Evolutionary conservation across 2,888 invertebrate species (phyloP).

Genomic region (Ferrisia virgata): DNA sequence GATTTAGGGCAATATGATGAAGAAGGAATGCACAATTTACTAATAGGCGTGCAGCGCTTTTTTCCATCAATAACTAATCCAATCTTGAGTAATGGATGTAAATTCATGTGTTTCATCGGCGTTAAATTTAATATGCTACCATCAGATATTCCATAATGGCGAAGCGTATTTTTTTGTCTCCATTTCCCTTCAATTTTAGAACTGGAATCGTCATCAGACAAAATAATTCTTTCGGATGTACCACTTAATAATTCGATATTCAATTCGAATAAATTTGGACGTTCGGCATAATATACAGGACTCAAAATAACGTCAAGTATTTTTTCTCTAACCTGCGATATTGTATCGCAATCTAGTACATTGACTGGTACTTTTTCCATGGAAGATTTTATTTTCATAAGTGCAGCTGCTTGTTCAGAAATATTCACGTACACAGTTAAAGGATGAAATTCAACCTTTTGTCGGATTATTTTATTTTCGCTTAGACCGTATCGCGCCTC

Average conservation of each 20-base stretch:
- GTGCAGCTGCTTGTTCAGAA: constrained; percentile 85
- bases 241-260: constrained; percentile 98
- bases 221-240: constrained; percentile 84
- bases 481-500: constrained; percentile 98
- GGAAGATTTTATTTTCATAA: constrained; percentile 79
- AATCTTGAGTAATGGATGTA: constrained; percentile 88
- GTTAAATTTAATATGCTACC: constrained; percentile 88
- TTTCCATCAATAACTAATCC: constrained; percentile 82
- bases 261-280: constrained; percentile 92
- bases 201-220: constrained; percentile 95
- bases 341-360: constrained; percentile 97
- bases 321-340: constrained; percentile 65
- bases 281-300: constrained; percentile 90
- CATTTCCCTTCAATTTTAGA: constrained; percentile 95
- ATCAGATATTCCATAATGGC: constrained; percentile 95
- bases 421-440: constrained; percentile 89
- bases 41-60: constrained; percentile 87
- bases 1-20: constrained; percentile 86
- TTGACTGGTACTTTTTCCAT: constrained; percentile 92
- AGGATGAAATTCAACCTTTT: constrained; percentile 93
- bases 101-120: no score
- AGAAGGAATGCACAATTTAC: no score
- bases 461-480: constrained; percentile 97
- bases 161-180: constrained; percentile 93
- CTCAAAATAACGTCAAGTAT: constrained; percentile 96